These are phyloP conservation scores for Xestia ashworthii DNA, from an alignment of 2,888 invertebrate species.

Conservation along the genomic window DNA sequence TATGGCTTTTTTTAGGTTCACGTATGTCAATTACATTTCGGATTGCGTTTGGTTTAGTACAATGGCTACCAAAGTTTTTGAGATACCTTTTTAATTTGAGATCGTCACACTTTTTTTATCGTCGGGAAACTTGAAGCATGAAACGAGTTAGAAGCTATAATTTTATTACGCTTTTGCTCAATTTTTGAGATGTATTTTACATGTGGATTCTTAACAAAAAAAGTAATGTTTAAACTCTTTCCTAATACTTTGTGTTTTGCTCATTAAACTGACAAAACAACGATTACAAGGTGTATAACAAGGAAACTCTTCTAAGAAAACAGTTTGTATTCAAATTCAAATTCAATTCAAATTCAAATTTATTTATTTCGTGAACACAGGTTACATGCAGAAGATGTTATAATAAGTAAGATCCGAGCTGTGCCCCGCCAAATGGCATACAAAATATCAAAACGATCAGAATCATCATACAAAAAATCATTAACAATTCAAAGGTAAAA, in stretches of 20 bases:
- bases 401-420: too few species aligned
- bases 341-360: too few species aligned
- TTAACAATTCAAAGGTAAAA: too few species aligned
- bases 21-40: constrained; percentile 80
- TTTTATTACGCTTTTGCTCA: neutral
- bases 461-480: too few species aligned
- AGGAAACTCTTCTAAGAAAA: neutral
- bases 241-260: neutral
- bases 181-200: neutral
- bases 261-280: neutral
- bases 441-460: too few species aligned
- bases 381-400: too few species aligned
- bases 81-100: constrained; percentile 10
- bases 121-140: neutral
- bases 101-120: neutral
- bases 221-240: too few species aligned
- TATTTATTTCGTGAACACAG: too few species aligned
- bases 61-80: constrained; percentile 51
- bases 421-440: too few species aligned
- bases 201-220: too few species aligned
- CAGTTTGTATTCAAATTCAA: too few species aligned
- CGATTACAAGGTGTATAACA: neutral
- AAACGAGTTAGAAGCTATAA: neutral
- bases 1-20: constrained; percentile 70
- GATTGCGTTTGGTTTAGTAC: constrained; percentile 71